phyloP scores from a whole-genome alignment of 1,140 invertebrate genomes.

The Apis florea region DNA sequence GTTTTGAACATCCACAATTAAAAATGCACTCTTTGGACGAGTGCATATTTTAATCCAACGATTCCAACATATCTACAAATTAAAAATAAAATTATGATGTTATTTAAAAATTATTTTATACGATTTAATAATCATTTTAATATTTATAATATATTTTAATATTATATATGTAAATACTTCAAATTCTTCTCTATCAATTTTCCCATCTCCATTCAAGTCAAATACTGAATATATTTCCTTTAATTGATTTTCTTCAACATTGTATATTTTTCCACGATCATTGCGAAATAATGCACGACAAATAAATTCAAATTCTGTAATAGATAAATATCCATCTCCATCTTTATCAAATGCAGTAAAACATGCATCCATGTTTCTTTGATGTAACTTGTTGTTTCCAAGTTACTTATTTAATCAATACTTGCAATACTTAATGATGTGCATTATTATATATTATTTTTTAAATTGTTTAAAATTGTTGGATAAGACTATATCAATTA shows the following conservation, averaged over 20 bases:
- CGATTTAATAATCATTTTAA: background rate
- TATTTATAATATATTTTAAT: background rate
- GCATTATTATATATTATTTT: slow-evolving; percentile 35
- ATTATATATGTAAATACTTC: slow-evolving; percentile 72
- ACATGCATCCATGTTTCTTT: slow-evolving; percentile 89
- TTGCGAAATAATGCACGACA: slow-evolving; percentile 93
- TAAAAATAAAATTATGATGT: background rate
- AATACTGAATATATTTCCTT: slow-evolving; percentile 90
- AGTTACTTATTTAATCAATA: slow-evolving; percentile 78
- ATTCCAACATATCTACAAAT: slow-evolving; percentile 85
- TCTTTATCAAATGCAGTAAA: slow-evolving; percentile 93
- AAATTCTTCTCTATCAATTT: slow-evolving; percentile 92
- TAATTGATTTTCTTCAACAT: slow-evolving; percentile 86
- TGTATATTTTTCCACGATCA: slow-evolving; percentile 91
- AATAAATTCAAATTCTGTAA: slow-evolving; percentile 89
- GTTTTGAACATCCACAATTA: slow-evolving; percentile 98
- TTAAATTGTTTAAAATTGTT: background rate
- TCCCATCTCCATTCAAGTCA: slow-evolving; percentile 88
- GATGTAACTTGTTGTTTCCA: slow-evolving; percentile 63
- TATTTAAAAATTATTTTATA: background rate
- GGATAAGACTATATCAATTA: background rate
- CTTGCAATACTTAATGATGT: slow-evolving; percentile 36
- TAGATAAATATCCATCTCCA: slow-evolving; percentile 89
- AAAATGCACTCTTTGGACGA: slow-evolving; percentile 91
- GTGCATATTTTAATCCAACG: slow-evolving; percentile 88